phyloP scores from a whole-genome alignment of 1,140 invertebrate species.

The Rhopalosiphum maidis region DNA sequence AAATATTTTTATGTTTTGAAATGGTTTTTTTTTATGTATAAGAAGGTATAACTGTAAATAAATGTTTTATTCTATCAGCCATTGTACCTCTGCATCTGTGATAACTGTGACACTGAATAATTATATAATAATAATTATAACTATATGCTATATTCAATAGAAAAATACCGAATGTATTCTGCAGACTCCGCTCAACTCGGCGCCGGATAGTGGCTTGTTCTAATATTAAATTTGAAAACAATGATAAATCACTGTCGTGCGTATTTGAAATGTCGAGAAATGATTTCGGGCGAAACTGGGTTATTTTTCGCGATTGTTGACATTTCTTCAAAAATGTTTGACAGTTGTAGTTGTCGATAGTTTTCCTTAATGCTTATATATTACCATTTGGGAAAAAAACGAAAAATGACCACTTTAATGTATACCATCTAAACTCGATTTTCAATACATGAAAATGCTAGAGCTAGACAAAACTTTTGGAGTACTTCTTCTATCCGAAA shows the following conservation, averaged over 20 bases:
- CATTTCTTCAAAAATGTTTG: neutral
- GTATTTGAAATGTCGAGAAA: neutral
- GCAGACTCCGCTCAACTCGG: neutral
- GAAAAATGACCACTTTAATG: neutral
- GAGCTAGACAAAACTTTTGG: neutral
- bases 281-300: neutral
- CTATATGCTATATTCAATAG: too few relatives aligned
- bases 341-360: neutral
- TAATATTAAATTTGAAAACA: neutral
- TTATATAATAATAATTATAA: too few relatives aligned
- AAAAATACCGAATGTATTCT: neutral
- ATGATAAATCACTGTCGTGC: neutral
- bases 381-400: neutral
- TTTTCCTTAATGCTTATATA: conserved; percentile 2
- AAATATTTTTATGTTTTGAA: neutral
- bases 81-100: neutral
- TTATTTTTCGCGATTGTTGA: neutral
- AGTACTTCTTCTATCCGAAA: neutral
- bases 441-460: neutral
- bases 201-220: neutral
- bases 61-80: neutral
- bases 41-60: neutral
- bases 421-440: neutral
- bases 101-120: neutral
- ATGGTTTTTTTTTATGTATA: too few relatives aligned